Evolutionary conservation across 2,797 vertebrate species (phyloP).

Genomic region (Hemibagrus guttatus): DNA sequence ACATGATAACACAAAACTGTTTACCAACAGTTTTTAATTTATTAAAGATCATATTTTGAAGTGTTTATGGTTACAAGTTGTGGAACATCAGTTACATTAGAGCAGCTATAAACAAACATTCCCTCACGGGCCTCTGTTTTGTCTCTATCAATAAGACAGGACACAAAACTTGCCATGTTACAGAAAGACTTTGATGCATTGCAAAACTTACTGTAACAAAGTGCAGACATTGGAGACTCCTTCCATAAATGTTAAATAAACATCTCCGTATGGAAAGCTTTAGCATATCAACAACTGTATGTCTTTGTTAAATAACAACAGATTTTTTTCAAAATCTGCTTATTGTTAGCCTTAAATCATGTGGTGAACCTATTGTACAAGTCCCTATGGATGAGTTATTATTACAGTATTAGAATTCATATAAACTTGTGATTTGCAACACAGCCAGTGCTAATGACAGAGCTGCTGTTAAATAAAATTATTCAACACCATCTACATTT

Average conservation of each 20-base stretch:
- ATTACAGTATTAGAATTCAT: not conserved
- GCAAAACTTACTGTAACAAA: constrained; percentile 1
- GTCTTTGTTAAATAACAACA: not conserved
- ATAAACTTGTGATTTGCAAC: not conserved
- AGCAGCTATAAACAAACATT: constrained; percentile 7
- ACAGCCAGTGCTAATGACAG: not conserved
- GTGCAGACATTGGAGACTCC: not conserved
- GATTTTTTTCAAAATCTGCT: not conserved
- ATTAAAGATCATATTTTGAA: not conserved
- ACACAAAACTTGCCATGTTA: not conserved
- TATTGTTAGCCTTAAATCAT: not conserved
- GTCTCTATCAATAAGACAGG: not conserved
- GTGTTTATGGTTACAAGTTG: not conserved
- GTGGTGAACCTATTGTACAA: no score
- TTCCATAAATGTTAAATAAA: constrained; percentile 15
- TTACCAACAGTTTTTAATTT: not conserved
- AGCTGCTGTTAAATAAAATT: not conserved
- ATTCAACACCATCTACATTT: not conserved
- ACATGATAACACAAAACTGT: no score
- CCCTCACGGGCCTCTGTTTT: constrained; percentile 1
- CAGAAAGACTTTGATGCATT: not conserved
- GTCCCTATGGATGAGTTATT: not conserved
- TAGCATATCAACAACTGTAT: not conserved
- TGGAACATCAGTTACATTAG: not conserved
- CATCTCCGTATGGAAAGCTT: not conserved